Base-by-base conservation (phyloP, 2,888 invertebrate genomes). In the Caenorhabditis wallacei region DNA sequence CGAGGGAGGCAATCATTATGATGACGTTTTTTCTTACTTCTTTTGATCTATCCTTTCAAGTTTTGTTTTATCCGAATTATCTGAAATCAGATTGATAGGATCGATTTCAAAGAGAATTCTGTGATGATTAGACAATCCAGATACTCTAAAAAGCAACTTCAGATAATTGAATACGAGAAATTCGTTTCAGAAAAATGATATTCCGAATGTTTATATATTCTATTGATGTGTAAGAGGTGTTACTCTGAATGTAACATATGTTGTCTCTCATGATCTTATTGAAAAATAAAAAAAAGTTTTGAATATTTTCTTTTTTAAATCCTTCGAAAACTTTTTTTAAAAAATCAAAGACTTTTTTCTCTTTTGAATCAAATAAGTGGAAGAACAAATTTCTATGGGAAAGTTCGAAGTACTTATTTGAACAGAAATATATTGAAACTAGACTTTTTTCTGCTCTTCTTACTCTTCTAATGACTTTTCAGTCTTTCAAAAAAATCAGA, bases 1-100 rank as follows among this genome's bases (percentile, higher is more conserved):
- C 13, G 61, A 63, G 48, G 70, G 59, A 59, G 70, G 43, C 46
- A 18, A 57, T 69, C 61, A 69, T 66, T 69, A 56, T 78, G 48
- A 66, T 69, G 56, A 59, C 57, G 30, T 37, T 10, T 20, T 48
- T 18, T 51, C 5, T 37, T 59, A 22, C 51, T 48, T 40, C 16
- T 53, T 46, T 24, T 35, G 16, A 18, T 18, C 10, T 7, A 56
- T 20, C 20, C 11, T 1, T 24, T 53, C 0, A 1, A 53, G 22
- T 13, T 30, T 56, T n/a, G 16, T 40, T 40, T 35, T n/a, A n/a
- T 8, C 30, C 30, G 30, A 30, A 30, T 30, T 8, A 8, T 30
- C 30, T 30, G 3, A 30, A 30, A 5, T 30, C 30, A 30, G 30
- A 5, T 30, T 30, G 30, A 30, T 30, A n/a, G n/a, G n/a, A n/a